Conservation (phyloP, 2,797 vertebrate species). For the Gymnothorax javanicus region DNA sequence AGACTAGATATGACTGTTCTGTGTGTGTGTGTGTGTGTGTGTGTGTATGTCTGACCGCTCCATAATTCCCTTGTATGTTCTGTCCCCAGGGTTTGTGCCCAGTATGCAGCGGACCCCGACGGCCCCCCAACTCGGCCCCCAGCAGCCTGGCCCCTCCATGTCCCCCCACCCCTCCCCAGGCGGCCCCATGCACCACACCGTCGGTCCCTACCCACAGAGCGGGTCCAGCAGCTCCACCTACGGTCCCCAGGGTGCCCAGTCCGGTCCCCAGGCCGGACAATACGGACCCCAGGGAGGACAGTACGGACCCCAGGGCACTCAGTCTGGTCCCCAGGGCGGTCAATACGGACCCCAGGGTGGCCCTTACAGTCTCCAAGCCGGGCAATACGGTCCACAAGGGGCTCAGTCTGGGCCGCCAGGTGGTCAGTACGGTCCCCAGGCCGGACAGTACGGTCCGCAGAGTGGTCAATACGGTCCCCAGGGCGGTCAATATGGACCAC, state of each 20-base stretch:
- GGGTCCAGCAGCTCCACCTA: conserved; percentile 77
- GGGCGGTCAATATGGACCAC: conserved; percentile 72
- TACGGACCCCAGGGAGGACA: background rate
- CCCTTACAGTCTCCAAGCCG: background rate
- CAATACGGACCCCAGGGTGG: conserved; percentile 62
- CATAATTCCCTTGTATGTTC: background rate
- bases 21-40: background rate
- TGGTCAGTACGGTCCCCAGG: conserved; percentile 50
- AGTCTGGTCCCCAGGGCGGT: conserved; percentile 79
- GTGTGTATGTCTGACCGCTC: background rate
- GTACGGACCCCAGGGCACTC: conserved; percentile 85
- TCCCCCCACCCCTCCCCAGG: conserved; percentile 84
- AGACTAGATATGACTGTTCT: background rate
- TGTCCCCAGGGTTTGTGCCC: conserved; percentile 76
- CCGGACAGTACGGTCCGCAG: background rate
- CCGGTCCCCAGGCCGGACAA: background rate
- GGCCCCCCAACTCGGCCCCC: conserved; percentile 84
- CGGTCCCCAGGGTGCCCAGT: conserved; percentile 82
- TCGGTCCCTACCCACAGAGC: conserved; percentile 83
- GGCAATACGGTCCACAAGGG: conserved; percentile 82
- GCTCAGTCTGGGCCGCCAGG: conserved; percentile 83
- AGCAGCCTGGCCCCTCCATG: conserved; percentile 84
- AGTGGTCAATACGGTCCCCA: background rate
- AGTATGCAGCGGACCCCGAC: conserved; percentile 82
- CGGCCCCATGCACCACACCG: conserved; percentile 61